Base-by-base conservation (phyloP, 2,797 vertebrate genomes). In the Acipenser ruthenus region DNA sequence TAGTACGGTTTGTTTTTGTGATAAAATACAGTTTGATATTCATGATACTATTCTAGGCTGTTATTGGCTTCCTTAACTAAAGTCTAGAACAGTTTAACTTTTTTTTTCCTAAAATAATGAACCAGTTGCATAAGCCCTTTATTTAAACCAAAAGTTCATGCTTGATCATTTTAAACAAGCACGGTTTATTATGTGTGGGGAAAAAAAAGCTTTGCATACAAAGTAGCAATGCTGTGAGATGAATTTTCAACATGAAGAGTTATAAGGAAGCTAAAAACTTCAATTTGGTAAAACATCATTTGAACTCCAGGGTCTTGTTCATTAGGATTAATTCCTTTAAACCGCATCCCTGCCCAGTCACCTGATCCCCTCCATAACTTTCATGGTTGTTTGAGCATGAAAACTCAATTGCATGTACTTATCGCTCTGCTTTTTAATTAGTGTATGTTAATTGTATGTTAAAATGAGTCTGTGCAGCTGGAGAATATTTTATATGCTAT, bases 161-260 rank as follows among this genome's bases (percentile, higher is more conserved):
- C 12, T 58, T 58, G 12, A 58, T 58, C 9, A 10, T 58, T 10
- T 58, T n/a, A 13, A 58, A n/a, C 12, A 6, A 55, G 12, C 12
- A 7, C 53, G 56, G 66, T 65, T 62, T 55, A 65, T 55, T 67
- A 37, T 11, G 65, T 37, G 55, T 11, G 65, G 51, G 49, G 52
- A 50, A 15, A 53, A 18, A 18, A 66, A 63, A 65, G 58, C 56
- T 67, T 15, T 67, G 59, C 49, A 67, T 61, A 67, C 65, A 60
- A 60, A 37, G 60, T 49, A 67, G 58, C 49, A 37, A 50, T 50
- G 49, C 6, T 50, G 13, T 8, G 49, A 23, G 37, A 18, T 50
- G 4, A 62, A 49, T 49, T 63, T 49, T 63, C 23, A 47, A 11
- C 62, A 63, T 63, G 62, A 63, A 63, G 63, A 49, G 47, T 47